phyloP scores from a whole-genome alignment of 2,113 vertebrate genomes.

The Campylomormyrus tamandua region DNA sequence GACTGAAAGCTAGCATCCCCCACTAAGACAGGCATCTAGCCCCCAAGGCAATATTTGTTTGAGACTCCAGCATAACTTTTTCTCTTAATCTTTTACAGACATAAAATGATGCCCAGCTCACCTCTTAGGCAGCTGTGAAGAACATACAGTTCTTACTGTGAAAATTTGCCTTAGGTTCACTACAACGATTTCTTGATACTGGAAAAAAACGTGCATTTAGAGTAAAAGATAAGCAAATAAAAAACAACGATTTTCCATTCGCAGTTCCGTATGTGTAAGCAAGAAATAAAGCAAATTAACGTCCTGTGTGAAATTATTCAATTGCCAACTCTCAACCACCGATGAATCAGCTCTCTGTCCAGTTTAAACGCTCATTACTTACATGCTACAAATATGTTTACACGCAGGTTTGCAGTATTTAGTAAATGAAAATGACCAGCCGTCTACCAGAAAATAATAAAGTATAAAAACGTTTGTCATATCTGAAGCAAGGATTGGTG shows the following conservation, averaged over 20 bases:
- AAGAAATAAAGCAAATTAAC: not conserved
- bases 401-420: not conserved
- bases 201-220: not conserved
- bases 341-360: not conserved
- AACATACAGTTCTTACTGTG: not conserved
- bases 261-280: not conserved
- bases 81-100: not conserved
- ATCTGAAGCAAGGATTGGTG: constrained; percentile 32
- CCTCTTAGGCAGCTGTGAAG: not conserved
- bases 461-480: not conserved
- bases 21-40: not conserved
- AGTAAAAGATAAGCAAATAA: not conserved
- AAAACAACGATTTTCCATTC: not conserved
- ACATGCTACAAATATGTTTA: not conserved
- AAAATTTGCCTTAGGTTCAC: not conserved
- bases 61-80: not conserved
- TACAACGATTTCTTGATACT: not conserved
- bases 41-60: not conserved
- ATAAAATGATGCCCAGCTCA: not conserved
- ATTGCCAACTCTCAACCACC: not conserved
- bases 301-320: not conserved
- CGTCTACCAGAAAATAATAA: constrained; percentile 8
- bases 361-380: not conserved
- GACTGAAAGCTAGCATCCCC: not conserved
- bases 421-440: not conserved